phyloP scores from a whole-genome alignment of 2,797 vertebrate genomes.

The Protosalanx chinensis region DNA sequence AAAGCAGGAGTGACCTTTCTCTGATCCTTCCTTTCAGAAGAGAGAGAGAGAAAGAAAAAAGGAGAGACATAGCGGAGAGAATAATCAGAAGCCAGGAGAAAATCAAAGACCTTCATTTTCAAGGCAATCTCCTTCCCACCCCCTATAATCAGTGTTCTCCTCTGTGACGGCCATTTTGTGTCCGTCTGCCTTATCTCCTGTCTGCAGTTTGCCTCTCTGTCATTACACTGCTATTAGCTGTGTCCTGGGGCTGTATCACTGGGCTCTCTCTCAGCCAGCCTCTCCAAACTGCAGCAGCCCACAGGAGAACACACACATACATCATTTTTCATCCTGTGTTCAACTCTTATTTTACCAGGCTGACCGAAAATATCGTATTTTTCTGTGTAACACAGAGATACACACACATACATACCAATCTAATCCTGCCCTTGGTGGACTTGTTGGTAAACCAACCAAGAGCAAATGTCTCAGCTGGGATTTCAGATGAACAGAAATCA shows the following conservation, averaged over 20 bases:
- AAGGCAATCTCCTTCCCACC: conserved; percentile 18
- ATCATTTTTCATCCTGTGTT: not conserved
- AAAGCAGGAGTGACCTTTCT: no score
- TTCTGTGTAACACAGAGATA: conserved; percentile 1
- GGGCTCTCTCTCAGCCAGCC: conserved; percentile 56
- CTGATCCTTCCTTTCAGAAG: no score
- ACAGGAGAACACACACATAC: conserved; percentile 21
- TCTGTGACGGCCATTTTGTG: conserved; percentile 57
- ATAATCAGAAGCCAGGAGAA: conserved; percentile 16
- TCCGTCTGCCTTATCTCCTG: conserved; percentile 58
- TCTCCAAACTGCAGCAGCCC: conserved; percentile 27
- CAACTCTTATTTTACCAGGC: no score
- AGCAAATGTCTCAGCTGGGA: conserved; percentile 27
- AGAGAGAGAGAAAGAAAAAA: no score
- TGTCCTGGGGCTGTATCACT: conserved; percentile 58
- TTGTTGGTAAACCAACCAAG: conserved; percentile 7
- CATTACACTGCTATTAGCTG: conserved; percentile 61
- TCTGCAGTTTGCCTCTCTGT: conserved; percentile 64
- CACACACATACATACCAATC: not conserved
- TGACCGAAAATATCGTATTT: no score
- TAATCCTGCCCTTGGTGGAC: not conserved
- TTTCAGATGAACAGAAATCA: conserved; percentile 31
- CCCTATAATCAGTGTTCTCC: conserved; percentile 53
- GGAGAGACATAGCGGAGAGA: not conserved
- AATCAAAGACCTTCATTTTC: conserved; percentile 1